Percentiles rank a stretch among this genome's conserved stretches.
Conservation (phyloP, 2,888 invertebrate species). For the Ophion ellenae region DNA sequence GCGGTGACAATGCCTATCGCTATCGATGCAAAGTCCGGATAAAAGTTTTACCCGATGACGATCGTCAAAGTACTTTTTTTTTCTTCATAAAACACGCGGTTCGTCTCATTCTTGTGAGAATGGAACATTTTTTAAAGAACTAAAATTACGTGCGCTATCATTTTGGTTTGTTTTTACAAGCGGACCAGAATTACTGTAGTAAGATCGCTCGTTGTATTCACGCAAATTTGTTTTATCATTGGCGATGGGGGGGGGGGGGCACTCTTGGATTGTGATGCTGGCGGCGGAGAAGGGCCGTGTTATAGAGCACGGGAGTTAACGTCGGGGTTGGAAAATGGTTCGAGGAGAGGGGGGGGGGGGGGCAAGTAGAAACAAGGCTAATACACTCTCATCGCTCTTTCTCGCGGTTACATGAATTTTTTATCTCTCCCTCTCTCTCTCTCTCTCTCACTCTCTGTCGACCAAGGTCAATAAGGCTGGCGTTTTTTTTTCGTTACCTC, state of each 20-base stretch:
- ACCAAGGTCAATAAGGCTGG: constrained; percentile 38
- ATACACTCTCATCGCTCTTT: constrained; percentile 34
- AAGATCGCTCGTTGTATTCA: constrained; percentile 7
- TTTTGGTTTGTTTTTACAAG: background rate
- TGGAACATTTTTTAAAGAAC: background rate
- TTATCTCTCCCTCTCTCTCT: background rate
- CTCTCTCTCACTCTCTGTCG: constrained; percentile 27
- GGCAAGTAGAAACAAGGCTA: constrained; percentile 46
- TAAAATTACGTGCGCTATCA: background rate
- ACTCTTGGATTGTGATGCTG: constrained; percentile 44
- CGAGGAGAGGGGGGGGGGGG: constrained; percentile 2
- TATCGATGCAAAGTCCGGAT: background rate
- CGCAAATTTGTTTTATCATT: background rate
- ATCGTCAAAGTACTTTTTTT: background rate
- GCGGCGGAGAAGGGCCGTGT: constrained; percentile 62
- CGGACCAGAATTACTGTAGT: constrained; percentile 16
- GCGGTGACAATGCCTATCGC: constrained; percentile 17
- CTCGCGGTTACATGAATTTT: background rate
- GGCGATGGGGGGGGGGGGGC: background rate
- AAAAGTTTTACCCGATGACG: constrained; percentile 8
- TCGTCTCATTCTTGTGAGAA: background rate
- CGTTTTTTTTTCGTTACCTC: constrained; percentile 89
- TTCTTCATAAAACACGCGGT: background rate
- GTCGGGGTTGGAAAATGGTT: constrained; percentile 46
- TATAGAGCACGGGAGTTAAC: constrained; percentile 51